Evolutionary conservation across 1,140 invertebrate species (phyloP).

Genomic region (Musca vetustissima): DNA sequence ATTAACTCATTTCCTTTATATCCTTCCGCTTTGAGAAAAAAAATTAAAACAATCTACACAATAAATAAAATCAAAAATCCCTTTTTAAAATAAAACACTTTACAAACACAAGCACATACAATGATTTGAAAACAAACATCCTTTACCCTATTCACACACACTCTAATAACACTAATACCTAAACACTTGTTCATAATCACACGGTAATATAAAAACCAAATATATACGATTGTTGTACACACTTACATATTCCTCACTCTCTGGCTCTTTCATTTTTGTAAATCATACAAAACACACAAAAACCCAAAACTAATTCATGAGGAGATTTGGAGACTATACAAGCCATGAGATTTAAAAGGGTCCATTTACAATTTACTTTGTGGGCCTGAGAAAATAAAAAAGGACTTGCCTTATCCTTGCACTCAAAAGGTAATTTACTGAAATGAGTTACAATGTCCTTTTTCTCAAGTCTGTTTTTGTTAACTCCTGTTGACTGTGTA

Average conservation of each 20-base stretch:
- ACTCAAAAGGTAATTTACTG: too few relatives aligned
- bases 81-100: not conserved
- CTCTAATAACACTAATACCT: not conserved
- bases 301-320: not conserved
- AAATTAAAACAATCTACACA: not conserved
- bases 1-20: constrained; percentile 14
- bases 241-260: too few relatives aligned
- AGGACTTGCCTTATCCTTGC: too few relatives aligned
- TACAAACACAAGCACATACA: not conserved
- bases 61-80: constrained; percentile 1
- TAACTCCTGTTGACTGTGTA: too few relatives aligned
- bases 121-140: not conserved
- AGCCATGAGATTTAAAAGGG: too few relatives aligned
- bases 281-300: not conserved
- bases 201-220: not conserved
- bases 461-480: too few relatives aligned
- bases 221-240: too few relatives aligned
- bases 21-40: not conserved
- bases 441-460: too few relatives aligned
- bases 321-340: not conserved
- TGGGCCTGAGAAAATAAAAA: too few relatives aligned
- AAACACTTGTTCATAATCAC: not conserved
- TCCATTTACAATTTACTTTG: too few relatives aligned
- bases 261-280: too few relatives aligned
- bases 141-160: not conserved